Evolutionary conservation across 2,113 vertebrate genomes (phyloP).

Genomic region (Porphyrio hochstetteri): DNA sequence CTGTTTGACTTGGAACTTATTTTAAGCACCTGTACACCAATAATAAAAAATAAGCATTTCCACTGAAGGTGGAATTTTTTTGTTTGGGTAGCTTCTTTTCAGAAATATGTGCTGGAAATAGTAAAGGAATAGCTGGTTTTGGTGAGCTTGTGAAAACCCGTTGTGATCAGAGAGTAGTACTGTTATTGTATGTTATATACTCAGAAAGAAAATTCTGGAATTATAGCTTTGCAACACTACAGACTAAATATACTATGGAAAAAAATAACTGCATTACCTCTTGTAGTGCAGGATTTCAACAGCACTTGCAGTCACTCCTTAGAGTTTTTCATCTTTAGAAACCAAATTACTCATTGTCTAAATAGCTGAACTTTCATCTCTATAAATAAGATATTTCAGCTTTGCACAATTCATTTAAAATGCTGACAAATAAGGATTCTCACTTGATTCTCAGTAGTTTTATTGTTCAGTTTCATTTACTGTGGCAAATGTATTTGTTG

Average conservation of each 20-base stretch:
- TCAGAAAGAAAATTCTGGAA: constrained; percentile 24
- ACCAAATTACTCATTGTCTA: constrained; percentile 74
- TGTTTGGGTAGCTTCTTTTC: neutral
- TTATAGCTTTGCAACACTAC: constrained; percentile 4
- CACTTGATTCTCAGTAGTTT: constrained; percentile 61
- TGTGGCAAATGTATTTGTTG: constrained; percentile 52
- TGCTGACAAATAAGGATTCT: constrained; percentile 61
- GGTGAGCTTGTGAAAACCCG: neutral
- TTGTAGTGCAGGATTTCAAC: constrained; percentile 49
- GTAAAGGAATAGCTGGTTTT: neutral
- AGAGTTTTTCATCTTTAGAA: constrained; percentile 67
- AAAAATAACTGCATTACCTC: constrained; percentile 59
- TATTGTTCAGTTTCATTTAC: constrained; percentile 61
- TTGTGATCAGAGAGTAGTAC: constrained; percentile 12
- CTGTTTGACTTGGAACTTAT: neutral
- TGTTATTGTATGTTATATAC: neutral
- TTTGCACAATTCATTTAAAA: constrained; percentile 70
- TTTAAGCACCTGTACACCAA: neutral
- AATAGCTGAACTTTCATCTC: constrained; percentile 73
- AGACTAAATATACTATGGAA: constrained; percentile 58
- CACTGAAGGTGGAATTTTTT: neutral
- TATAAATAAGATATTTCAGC: constrained; percentile 71
- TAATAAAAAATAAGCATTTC: neutral
- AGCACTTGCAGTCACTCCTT: constrained; percentile 67
- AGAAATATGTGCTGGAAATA: neutral